A percentile compares a stretch with the other conserved stretches of the same genome.
phyloP scores from a whole-genome alignment of 2,113 vertebrate genomes.

The Maylandia zebra region DNA sequence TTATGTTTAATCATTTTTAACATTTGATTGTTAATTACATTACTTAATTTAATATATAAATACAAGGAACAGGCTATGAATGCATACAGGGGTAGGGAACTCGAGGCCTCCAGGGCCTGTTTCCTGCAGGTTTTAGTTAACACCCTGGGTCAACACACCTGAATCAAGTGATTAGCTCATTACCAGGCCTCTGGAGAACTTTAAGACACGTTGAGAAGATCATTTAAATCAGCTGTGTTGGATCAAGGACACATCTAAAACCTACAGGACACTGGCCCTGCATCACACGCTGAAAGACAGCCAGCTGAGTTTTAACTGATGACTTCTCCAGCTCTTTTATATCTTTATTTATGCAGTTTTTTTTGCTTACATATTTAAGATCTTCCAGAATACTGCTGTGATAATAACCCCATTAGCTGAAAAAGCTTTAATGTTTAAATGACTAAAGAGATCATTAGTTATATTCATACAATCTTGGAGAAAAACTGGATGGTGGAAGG shows the following conservation, averaged over 20 bases:
- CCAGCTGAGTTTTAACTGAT: background rate
- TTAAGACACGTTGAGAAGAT: background rate
- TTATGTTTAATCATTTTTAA: background rate
- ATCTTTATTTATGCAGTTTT: background rate
- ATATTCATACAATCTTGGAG: background rate
- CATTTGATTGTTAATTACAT: background rate
- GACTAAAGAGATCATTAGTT: fast-evolving
- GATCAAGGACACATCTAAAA: background rate
- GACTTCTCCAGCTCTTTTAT: background rate
- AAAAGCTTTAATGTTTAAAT: background rate
- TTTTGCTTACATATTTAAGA: fast-evolving
- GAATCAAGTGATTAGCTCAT: background rate
- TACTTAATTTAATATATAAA: background rate
- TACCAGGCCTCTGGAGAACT: background rate
- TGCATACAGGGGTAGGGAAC: background rate
- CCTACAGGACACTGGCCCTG: fast-evolving
- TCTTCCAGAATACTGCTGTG: background rate
- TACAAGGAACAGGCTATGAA: background rate
- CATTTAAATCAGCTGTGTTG: background rate
- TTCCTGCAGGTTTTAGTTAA: background rate
- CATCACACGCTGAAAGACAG: background rate
- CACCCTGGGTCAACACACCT: background rate
- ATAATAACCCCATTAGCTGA: fast-evolving
- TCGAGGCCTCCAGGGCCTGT: fast-evolving
- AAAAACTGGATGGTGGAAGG: background rate